Evolutionary conservation across 2,113 vertebrate species (phyloP).

Genomic region (Elgaria multicarinata): DNA sequence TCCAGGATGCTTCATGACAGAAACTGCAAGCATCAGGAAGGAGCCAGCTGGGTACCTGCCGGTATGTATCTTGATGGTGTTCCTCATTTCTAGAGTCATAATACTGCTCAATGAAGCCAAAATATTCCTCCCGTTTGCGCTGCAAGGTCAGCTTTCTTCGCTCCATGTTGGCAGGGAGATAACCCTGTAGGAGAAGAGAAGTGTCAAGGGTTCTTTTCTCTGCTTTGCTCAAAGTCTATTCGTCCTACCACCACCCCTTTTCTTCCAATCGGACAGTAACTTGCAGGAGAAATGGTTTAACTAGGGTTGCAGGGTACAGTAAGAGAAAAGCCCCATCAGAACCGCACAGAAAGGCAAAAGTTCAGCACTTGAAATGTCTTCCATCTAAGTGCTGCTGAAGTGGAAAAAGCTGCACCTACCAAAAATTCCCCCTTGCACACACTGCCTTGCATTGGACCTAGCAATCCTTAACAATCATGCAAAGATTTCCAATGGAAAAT

Average conservation of each 20-base stretch:
- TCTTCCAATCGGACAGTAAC: background rate
- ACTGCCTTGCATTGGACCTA: background rate
- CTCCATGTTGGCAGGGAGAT: slow-evolving; percentile 94
- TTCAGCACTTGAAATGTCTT: background rate
- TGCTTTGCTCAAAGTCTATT: background rate
- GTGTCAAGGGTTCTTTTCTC: slow-evolving; percentile 9
- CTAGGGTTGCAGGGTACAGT: background rate
- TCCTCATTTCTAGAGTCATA: slow-evolving; percentile 98
- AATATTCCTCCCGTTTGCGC: slow-evolving; percentile 95
- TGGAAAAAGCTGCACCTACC: background rate
- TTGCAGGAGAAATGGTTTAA: background rate
- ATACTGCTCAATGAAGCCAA: slow-evolving; percentile 98
- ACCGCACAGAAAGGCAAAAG: background rate
- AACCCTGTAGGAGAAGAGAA: slow-evolving; percentile 78
- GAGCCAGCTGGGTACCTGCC: slow-evolving; percentile 82
- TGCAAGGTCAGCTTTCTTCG: slow-evolving; percentile 90
- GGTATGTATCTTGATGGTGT: slow-evolving; percentile 94
- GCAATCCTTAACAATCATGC: background rate
- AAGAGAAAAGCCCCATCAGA: background rate
- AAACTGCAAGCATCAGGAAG: background rate
- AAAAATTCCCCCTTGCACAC: background rate
- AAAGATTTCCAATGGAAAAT: background rate
- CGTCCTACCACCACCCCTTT: background rate
- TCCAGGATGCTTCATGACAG: background rate
- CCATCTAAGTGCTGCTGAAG: background rate